Evolutionary conservation across 2,113 vertebrate species (phyloP), one percentile per base, ranked within the genome.

Genomic region (Misgurnus anguillicaudatus): DNA sequence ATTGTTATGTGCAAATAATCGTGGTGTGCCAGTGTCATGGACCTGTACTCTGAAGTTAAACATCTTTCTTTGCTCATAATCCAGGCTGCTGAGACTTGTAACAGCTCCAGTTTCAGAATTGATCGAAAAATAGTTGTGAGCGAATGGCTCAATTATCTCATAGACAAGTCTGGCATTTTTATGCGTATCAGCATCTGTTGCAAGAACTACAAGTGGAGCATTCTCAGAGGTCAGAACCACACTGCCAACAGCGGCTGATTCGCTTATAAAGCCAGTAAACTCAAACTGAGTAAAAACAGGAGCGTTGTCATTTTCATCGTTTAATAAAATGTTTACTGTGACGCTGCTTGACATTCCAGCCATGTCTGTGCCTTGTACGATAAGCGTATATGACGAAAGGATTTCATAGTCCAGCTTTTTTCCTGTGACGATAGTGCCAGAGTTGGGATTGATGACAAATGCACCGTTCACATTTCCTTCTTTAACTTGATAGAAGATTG

Each of bases 11-110:
- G 94, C 92, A 88, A 90, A 93, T 4, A 95, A 87, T 6, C 75
- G 89, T 31, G 94, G 94, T 0, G 58, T 85, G 0, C 94, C 95
- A 78, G 86, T 91, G 80, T 95, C 95, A 42, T 93, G 91, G 0
- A 94, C 95, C 83, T 94, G 93, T 3, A 95, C 95, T 0, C 91
- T 93, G 14, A 95, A 95, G 75, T 78, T 91, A 85, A 95, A 95
- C 82, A 88, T 83, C 53, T 84, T 91, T 58, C 87, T 90, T 80
- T 94, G 88, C 66, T 95, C 95, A 0, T 95, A 94, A 87, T 95
- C 94, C 87, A 95, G 87, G 60, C 87, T 91, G 41, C 86, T 85
- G 8, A 94, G 78, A 0, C 93, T 93, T n/a, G 88, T 91, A 88
- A 95, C 89, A 13, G 93, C 94, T 82, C 94, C 95, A 4, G 94